A percentile compares a stretch with the other conserved stretches of the same genome.
Conservation (phyloP, 1,140 invertebrate genomes). For the Episyrphus balteatus region DNA sequence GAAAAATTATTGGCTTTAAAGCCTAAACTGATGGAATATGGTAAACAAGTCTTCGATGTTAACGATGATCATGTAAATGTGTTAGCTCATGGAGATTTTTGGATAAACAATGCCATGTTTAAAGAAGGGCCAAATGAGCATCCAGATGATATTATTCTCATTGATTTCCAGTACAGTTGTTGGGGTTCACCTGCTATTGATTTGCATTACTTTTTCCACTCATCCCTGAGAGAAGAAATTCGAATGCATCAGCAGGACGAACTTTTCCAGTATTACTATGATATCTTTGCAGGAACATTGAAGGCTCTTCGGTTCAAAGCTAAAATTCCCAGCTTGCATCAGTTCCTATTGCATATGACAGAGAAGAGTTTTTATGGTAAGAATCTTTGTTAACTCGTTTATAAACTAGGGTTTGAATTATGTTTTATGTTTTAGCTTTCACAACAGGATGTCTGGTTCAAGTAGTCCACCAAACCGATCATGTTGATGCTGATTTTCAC, state of each 20-base stretch:
- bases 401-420: not conserved
- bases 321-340: conserved; percentile 21
- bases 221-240: conserved; percentile 23
- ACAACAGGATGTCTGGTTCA: conserved; percentile 15
- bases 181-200: conserved; percentile 34
- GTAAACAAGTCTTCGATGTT: conserved; percentile 18
- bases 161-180: conserved; percentile 33
- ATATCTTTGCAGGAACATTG: conserved; percentile 17
- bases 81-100: conserved; percentile 53
- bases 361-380: conserved; percentile 28
- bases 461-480: conserved; percentile 25
- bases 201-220: conserved; percentile 32
- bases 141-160: conserved; percentile 38
- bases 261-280: conserved; percentile 25
- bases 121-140: conserved; percentile 35
- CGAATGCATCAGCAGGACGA: conserved; percentile 17
- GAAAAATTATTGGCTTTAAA: conserved; percentile 24
- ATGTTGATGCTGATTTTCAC: conserved; percentile 29
- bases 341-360: conserved; percentile 21
- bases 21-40: conserved; percentile 29
- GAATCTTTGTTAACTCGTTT: not conserved
- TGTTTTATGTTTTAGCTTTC: not conserved
- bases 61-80: conserved; percentile 44
- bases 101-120: conserved; percentile 58
- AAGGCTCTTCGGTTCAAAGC: conserved; percentile 18